Evolutionary conservation across 2,888 invertebrate genomes (phyloP).

Genomic region (Coelopa pilipes): DNA sequence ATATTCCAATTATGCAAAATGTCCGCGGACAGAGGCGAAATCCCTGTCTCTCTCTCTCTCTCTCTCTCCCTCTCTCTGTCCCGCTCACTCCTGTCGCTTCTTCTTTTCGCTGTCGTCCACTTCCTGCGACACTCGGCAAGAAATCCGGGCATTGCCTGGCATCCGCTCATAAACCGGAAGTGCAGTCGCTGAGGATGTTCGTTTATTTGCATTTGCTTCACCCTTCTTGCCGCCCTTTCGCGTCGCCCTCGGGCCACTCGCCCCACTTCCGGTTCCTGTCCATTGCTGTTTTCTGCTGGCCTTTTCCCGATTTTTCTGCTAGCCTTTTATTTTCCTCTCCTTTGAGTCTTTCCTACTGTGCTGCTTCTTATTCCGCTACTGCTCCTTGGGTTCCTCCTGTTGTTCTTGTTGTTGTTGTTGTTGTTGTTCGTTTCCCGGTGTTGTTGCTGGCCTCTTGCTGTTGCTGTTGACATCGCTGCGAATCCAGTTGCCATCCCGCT

Average conservation of each 20-base stretch:
- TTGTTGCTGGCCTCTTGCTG: neutral
- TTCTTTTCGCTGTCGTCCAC: too few relatives aligned
- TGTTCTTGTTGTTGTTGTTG: neutral
- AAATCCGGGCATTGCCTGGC: conserved; percentile 33
- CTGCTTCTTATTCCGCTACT: conserved; percentile 1
- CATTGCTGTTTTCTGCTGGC: neutral
- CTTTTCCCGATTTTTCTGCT: conserved; percentile 36
- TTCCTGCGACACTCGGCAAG: conserved; percentile 9
- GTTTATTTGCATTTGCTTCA: neutral
- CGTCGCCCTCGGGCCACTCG: conserved; percentile 19
- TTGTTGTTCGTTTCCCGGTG: neutral
- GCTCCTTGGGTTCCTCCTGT: neutral
- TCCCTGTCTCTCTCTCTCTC: neutral
- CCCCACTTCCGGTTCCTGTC: conserved; percentile 31
- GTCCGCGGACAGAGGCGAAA: conserved; percentile 6
- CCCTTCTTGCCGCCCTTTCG: too few relatives aligned
- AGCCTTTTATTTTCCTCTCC: neutral
- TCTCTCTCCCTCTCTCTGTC: neutral
- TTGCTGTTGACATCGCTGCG: neutral
- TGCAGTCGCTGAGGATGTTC: neutral
- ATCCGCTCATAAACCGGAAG: conserved; percentile 28
- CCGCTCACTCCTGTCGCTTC: too few relatives aligned
- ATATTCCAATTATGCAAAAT: conserved; percentile 34
- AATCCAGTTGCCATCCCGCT: conserved; percentile 19
- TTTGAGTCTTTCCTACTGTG: too few relatives aligned